Base-by-base conservation (phyloP, 2,888 invertebrate genomes). In the Druceiella hillmani region DNA sequence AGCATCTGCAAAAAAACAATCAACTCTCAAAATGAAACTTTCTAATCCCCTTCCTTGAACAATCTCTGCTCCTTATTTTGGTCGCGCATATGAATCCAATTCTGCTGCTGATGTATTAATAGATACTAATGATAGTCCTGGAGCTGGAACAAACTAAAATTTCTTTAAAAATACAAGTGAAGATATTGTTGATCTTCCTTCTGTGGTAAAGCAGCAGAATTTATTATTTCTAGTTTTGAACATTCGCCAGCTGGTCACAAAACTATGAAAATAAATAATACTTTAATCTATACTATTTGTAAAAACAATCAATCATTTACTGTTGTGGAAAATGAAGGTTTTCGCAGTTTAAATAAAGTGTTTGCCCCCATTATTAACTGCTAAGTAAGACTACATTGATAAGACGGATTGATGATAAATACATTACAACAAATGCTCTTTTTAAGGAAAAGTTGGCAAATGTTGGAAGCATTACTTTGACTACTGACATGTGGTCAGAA, bases 261-360 rank as follows among this genome's bases (percentile, higher is more conserved):
- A 47, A 45, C 42, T 29, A 36, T 40, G 29, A 44, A 30, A 45
- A 40, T 50, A 6, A 49, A 45, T 13, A 48, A 50, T 38, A 46
- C 49, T 22, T 13, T 49, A 22, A 49, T 49, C 3, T 49, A 43
- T 40, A 47, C 47, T 46, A 41, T 48, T 5, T 50, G 46, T 32
- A 46, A 49, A 43, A 48, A 52, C 29, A 45, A 50, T 46, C 49
- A 50, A 39, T 50, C 49, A 31, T 50, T 50, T 27, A 40, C 22
- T n/a, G 38, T 44, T 29, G 33, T 44, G 15, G 40, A 34, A 41
- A 44, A 45, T 33, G 43, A 47, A 38, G 44, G 45, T 20, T 48
- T 49, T 41, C 27, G 42, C 10, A 38, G 36, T 46, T 22, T 47
- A 10, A 42, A 50, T 31, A 47, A 52, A 46, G 45, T 47, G 29